These are phyloP conservation scores for Callipepla squamata DNA, from an alignment of 2,113 vertebrate genomes.

Conservation along the genomic window DNA sequence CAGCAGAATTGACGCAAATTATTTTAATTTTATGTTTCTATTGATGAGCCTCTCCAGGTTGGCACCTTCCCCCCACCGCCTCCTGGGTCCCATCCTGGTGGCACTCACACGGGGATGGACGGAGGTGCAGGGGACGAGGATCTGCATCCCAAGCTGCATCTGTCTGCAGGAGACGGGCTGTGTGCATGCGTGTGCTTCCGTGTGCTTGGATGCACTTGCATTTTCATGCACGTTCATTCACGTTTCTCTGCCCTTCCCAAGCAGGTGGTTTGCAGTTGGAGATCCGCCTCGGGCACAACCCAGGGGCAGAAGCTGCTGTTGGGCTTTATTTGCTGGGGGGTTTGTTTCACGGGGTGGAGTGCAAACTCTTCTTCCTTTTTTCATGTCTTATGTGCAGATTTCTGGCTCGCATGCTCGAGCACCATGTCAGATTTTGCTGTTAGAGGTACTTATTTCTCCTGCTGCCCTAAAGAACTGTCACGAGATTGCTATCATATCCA, in stretches of 20 bases:
- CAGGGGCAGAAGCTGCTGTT: neutral
- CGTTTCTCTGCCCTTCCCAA: neutral
- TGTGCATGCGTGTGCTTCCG: neutral
- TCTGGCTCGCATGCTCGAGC: fast-evolving
- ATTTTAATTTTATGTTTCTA: slow-evolving; percentile 78
- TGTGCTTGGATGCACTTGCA: neutral
- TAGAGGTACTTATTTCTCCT: fast-evolving
- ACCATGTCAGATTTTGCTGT: neutral
- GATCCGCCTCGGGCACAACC: neutral
- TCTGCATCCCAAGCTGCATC: fast-evolving
- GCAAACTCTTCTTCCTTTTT: fast-evolving
- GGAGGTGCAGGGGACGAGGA: neutral
- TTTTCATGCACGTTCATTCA: no score
- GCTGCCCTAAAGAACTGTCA: fast-evolving
- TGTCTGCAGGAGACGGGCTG: neutral
- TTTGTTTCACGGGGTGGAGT: neutral
- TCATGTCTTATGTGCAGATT: fast-evolving
- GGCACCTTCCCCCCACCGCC: neutral
- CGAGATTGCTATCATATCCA: neutral
- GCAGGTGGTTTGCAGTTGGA: neutral
- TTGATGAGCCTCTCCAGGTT: slow-evolving; percentile 64
- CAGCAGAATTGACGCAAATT: slow-evolving; percentile 76
- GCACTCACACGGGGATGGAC: neutral
- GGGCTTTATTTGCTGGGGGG: neutral
- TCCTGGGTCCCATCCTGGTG: neutral